These are phyloP conservation scores for Diadegma fenestrale DNA, from an alignment of 2,888 invertebrate genomes.

Conservation along the genomic window DNA sequence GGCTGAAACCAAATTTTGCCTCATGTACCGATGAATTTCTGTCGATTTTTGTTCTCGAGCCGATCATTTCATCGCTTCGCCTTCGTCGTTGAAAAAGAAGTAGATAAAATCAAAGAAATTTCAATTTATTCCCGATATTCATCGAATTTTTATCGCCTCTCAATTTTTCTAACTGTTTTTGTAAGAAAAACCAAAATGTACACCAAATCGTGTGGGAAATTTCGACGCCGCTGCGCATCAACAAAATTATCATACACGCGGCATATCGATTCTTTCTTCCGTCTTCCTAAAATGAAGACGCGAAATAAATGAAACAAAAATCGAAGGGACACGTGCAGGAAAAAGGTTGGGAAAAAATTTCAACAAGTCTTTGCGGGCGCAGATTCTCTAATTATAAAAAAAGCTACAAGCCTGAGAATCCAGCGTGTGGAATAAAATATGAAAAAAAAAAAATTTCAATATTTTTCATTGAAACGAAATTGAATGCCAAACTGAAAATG, in stretches of 20 bases:
- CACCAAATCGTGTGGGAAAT: not conserved
- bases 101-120: not conserved
- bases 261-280: conserved; percentile 44
- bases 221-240: conserved; percentile 51
- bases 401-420: too few species aligned
- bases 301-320: not conserved
- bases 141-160: not conserved
- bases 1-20: not conserved
- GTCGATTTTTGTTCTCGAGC: too few species aligned
- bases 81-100: too few species aligned
- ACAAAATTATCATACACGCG: conserved; percentile 57
- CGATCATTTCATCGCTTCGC: too few species aligned
- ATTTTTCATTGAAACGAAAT: too few species aligned
- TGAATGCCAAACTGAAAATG: too few species aligned
- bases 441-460: too few species aligned
- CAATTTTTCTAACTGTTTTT: not conserved
- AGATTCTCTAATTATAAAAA: too few species aligned
- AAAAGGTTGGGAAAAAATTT: not conserved
- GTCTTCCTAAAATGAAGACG: conserved; percentile 35
- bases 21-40: not conserved
- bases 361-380: not conserved
- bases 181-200: not conserved
- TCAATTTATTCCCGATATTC: not conserved
- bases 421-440: too few species aligned
- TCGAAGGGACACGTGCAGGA: not conserved